Base-by-base conservation (phyloP, 2,113 vertebrate genomes). In the Sinocyclocheilus grahami region DNA sequence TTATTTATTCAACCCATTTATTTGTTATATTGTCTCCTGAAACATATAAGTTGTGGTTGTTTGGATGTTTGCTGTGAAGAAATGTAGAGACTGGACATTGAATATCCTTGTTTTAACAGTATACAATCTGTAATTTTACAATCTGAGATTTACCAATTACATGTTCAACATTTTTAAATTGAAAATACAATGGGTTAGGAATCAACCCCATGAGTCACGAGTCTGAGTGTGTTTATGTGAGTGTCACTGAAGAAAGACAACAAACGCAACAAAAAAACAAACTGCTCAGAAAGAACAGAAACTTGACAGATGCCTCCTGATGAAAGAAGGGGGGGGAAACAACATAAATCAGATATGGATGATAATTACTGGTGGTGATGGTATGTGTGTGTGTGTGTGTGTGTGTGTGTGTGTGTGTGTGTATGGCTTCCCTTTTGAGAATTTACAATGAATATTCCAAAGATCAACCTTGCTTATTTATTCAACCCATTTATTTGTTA, bases 351-450 rank as follows among this genome's bases (percentile, higher is more conserved):
- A 78, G 89, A 51, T 85, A 88, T 86, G 85, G 87, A 83, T 90
- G 89, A 39, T 76, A 82, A 82, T 67, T 65, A 9, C 3, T 67
- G 18, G 42, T 63, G 62, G 10, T 62, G 58, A 11, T 33, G 5
- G 42, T 46, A 1, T 42, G 42, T 42, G 1, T 65, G 62, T 74
- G 65, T 63, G 2, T 18, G 55, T 14, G 24, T 51, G 67, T 63
- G 10, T 8, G 55, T 90, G 90, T 91, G 88, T 91, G 87, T 84
- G 84, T 48, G 58, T 62, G 76, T 80, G 51, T 72, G 53, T n/a
- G n/a, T 18, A 67, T 69, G 1, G 5, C 27, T 16, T 39, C 9
- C 18, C 9, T 71, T 37, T 37, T 33, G 67, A 37, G 20, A 9
- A 71, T 5, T 4, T 39, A 39, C 69, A 39, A 22, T 42, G 18